Base-by-base conservation (phyloP, 2,113 vertebrate species). In the Upupa epops region DNA sequence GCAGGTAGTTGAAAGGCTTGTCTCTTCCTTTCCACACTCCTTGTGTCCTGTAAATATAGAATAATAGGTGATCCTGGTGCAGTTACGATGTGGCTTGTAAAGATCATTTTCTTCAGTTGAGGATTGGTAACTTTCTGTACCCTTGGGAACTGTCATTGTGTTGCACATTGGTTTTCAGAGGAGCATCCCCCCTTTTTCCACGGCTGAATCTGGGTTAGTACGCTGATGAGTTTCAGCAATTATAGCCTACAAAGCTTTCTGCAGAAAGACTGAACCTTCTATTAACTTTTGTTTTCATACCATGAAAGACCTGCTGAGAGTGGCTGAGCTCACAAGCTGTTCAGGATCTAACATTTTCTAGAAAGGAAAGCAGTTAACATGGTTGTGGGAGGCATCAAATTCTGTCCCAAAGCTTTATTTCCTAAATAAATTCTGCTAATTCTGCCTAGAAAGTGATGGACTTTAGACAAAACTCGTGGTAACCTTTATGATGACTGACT, bases 11-110 rank as follows among this genome's bases (percentile, higher is more conserved):
- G 48, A 69, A 85, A 65, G 68, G 8, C 22, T 91, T 46, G 37
- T 87, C 26, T 86, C 51, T 87, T 88, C 66, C 42, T 91, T 95
- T 93, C 58, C 55, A 84, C 63, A 51, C 21, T 66, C 59, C 34
- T 92, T 49, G 10, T 40, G 70, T 92, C 91, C 92, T 86, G 31
- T 46, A 55, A 52, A 77, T 16, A 18, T 54, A 79, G 45, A 71
- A 58, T 32, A 89, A n/a, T 37, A 60, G 28, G 15, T 40, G 91
- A 48, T 45, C 31, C 40, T 61, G 59, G 61, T 37, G 24, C 15
- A 68, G 24, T 69, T 40, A 54, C 69, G 42, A 54, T 59, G 51
- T 36, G 63, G 22, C 3, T 83, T 84, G 51, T 49, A 82, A 37
- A 71, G 46, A 13, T 71, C 69, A 20, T 64, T 88, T 52, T 73